Base-by-base conservation (phyloP, 2,888 invertebrate genomes). In the Patella depressa region DNA sequence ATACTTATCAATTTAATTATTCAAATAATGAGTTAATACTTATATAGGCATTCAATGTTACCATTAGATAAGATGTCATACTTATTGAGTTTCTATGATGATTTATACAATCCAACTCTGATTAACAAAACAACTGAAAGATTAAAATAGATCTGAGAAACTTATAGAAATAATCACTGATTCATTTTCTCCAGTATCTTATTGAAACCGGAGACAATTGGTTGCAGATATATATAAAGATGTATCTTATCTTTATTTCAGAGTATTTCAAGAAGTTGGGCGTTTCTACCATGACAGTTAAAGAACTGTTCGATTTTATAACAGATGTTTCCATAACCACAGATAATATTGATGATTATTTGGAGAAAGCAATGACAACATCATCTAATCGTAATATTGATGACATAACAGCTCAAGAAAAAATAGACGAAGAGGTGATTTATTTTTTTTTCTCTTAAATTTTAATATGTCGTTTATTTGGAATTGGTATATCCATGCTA, bases 241-340 rank as follows among this genome's bases (percentile, higher is more conserved):
- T 45, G 45, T 45, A 45, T 45, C 45, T 19, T 75, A 75, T 82
- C 85, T 86, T 93, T 65, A 54, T 85, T 85, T 73, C 94, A 83
- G 97, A 97, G 80, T 99, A 95, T 93, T 99, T 98, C 91, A 94
- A 95, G 76, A 97, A 96, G 89, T 95, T 95, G 84, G 95, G 95
- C 19, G 90, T 98, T 0, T 95, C 95, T n/a, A 97, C 97, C 0
- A 95, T 99, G 93, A 95, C 95, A 0, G 94, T 97, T 0, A 96
- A 96, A 87, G 96, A 97, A 85, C 92, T 99, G 76, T 99, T 99
- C 93, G 96, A 98, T 91, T 98, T 98, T 88, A 96, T 99, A 75
- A 98, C 98, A 0, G 98, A 99, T 93, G 94, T 96, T 19, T 95
- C 95, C 1, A 95, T 99, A 73, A 96, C 94, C 78, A 95, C 95